Evolutionary conservation across 2,888 invertebrate genomes (phyloP), one percentile per base, ranked within the genome.

Genomic region (Tethea ocularis): DNA sequence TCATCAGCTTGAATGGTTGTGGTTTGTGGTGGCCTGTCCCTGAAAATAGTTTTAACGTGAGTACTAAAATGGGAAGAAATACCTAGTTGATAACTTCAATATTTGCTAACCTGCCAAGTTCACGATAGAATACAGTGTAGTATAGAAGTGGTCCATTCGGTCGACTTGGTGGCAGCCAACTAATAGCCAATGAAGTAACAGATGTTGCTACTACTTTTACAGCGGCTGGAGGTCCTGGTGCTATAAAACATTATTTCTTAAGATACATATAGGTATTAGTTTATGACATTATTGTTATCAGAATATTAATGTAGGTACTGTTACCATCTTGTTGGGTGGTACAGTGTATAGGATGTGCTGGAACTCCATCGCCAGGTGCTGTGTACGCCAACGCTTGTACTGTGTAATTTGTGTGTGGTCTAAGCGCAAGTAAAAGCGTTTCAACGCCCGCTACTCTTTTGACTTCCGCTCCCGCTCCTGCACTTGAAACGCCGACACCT

Each of bases 341-440:
- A 81, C 98, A 97, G 89, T 95, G 96, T 78, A 97, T 94, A 59
- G 97, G 95, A 69, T 94, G 92, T 77, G 97, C 97, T 66, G 97
- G 94, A 13, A 96, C 94, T 0, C 98, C 98, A 80, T 98, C 97
- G 0, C 98, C 98, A 1, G 96, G 96, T 6, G 96, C 95, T 0
- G 98, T 98, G 78, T 96, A 97, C 10, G 97, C 97, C 75, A 97
- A 85, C 5, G 97, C 97, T 77, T 97, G 95, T 63, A 98, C 94
- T 51, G 97, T 97, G 86, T 98, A 98, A 90, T 98, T 98, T 60
- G 97, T 97, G 83, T 96, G 96, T 74, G 97, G 97, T 77, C 95
- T 95, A 65, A 98, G 89, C 5, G 96, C 96, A 72, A 97, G 96
- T 68, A 97, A 89, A 71, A 96, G 95, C 51, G 97, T 97, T 82